Base-by-base conservation (phyloP, 1,140 invertebrate species). In the Drosophila pallidifrons region DNA sequence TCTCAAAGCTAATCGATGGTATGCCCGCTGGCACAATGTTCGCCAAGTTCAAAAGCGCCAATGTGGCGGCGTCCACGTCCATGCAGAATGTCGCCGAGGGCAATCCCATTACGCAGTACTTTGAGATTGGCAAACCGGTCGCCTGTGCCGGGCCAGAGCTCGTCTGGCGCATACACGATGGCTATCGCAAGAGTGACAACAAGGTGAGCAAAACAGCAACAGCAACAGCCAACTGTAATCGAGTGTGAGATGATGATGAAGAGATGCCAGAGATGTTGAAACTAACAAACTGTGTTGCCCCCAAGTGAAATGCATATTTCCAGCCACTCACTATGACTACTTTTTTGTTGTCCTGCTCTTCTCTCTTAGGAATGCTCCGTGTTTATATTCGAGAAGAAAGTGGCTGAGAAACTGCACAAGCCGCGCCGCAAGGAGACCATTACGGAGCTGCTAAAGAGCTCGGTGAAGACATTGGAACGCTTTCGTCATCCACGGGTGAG, bases 321-420 rank as follows among this genome's bases (percentile, higher is more conserved):
- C 41, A 41, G 10, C 41, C 25, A 5, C 5, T 41, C 35, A 6
- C 30, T 43, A 16, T 35, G 5, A 11, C 30, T 45, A 28, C 2
- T 7, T 54, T 64, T 47, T 57, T 16, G n/a, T 25, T 25, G 20
- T 25, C 20, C 20, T 0, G 8, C 32, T 32, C n/a, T n/a, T 20
- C 41, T 28, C 7, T 95, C 94, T 4, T 94, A 99, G 98, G 98
- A 98, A 93, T 98, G 96, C 54, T 99, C 98, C 0, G 96, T 99
- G 68, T 99, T 99, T 93, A 94, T 99, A 32, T 99, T 99, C 92
- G 98, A 99, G 92, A 99, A 99, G 92, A 95, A 96, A 70, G 95
- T 96, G 13, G 98, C 97, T 0, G 98, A 99, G 88, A 99, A 99
- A 92, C 93, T 99, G 47, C 97, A 98, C 93, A 99, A 98, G 89